phyloP scores from a whole-genome alignment of 2,113 vertebrate genomes.

The Bujurquina vittata region DNA sequence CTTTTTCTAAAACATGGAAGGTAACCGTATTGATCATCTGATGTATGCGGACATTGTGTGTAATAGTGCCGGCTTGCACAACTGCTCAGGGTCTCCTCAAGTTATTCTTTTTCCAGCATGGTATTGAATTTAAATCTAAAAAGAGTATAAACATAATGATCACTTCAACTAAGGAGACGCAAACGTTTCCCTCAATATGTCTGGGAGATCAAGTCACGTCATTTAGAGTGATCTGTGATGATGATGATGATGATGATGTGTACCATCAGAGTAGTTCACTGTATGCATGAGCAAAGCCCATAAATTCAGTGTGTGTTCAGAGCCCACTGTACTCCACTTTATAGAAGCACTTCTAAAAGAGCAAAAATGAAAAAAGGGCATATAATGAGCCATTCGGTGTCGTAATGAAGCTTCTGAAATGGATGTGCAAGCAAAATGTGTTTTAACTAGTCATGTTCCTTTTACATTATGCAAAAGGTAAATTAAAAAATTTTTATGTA shows the following conservation, averaged over 20 bases:
- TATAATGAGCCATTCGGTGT: too few species aligned
- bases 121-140: not conserved
- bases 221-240: not conserved
- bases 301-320: not conserved
- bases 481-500: too few species aligned
- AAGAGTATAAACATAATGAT: not conserved
- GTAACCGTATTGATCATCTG: too few species aligned
- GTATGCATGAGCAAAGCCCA: not conserved
- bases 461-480: not conserved
- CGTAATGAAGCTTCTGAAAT: too few species aligned
- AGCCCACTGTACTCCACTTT: not conserved
- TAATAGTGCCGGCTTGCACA: not conserved
- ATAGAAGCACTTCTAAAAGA: not conserved
- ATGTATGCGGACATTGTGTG: too few species aligned
- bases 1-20: not conserved
- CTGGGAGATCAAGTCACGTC: not conserved
- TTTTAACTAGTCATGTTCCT: not conserved
- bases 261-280: not conserved
- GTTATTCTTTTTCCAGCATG: not conserved
- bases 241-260: not conserved
- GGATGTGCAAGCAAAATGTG: not conserved
- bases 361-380: not conserved
- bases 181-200: not conserved
- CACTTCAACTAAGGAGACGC: not conserved
- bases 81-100: not conserved